phyloP scores from a whole-genome alignment of 1,140 invertebrate genomes.

The Limonius californicus region DNA sequence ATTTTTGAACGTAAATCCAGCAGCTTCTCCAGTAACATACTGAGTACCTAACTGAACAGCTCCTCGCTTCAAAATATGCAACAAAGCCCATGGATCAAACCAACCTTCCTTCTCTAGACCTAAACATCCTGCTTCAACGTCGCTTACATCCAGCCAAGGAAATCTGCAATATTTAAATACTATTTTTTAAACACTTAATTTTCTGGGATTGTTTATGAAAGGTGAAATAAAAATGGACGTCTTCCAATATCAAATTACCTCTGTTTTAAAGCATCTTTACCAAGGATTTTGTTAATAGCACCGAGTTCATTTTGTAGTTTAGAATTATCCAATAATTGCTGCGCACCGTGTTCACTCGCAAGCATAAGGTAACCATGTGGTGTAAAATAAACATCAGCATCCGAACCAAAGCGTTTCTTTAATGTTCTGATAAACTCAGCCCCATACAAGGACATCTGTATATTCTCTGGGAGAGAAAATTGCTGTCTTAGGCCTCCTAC shows the following conservation, averaged over 20 bases:
- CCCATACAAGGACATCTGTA: conserved; percentile 85
- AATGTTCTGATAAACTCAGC: conserved; percentile 87
- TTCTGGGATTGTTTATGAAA: too few relatives aligned
- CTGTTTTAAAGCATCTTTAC: conserved; percentile 60
- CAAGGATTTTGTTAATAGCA: conserved; percentile 74
- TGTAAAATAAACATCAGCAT: conserved; percentile 76
- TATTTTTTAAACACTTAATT: too few relatives aligned
- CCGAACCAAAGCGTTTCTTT: conserved; percentile 65
- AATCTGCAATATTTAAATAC: too few relatives aligned
- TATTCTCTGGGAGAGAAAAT: conserved; percentile 91
- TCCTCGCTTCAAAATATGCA: conserved; percentile 75
- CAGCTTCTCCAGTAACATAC: conserved; percentile 74
- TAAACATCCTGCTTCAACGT: conserved; percentile 69
- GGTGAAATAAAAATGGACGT: too few relatives aligned
- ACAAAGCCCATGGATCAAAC: conserved; percentile 86
- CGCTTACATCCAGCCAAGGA: conserved; percentile 89
- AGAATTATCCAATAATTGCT: conserved; percentile 69
- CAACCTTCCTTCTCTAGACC: conserved; percentile 68
- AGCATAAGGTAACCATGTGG: conserved; percentile 87
- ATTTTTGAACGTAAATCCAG: conserved; percentile 63
- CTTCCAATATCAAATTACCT: too few relatives aligned
- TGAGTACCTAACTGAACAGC: conserved; percentile 70
- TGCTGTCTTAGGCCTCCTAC: conserved; percentile 88
- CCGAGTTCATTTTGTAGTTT: conserved; percentile 78
- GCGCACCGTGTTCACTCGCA: conserved; percentile 70